phyloP scores from a whole-genome alignment of 2,113 vertebrate species.

The Strix aluco region DNA sequence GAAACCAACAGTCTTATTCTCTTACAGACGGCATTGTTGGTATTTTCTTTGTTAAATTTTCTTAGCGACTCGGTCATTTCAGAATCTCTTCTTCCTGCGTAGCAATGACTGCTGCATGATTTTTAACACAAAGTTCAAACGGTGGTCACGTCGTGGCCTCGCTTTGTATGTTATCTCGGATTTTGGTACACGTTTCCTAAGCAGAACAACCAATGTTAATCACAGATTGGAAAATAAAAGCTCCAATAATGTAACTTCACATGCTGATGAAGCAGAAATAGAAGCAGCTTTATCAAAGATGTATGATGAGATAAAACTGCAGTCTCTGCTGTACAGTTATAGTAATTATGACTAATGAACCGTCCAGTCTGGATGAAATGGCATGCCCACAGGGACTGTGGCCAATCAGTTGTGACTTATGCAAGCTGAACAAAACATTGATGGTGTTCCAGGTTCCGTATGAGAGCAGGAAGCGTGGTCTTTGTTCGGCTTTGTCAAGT shows the following conservation, averaged over 20 bases:
- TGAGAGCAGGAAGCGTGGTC: slow-evolving; percentile 51
- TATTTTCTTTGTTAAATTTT: slow-evolving; percentile 63
- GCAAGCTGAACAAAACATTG: slow-evolving; percentile 80
- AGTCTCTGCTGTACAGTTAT: slow-evolving; percentile 85
- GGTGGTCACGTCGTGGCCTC: slow-evolving; percentile 60
- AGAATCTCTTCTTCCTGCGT: background rate
- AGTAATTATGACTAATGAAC: slow-evolving; percentile 95
- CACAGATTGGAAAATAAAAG: slow-evolving; percentile 78
- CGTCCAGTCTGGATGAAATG: slow-evolving; percentile 92
- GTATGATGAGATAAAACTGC: slow-evolving; percentile 82
- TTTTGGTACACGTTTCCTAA: slow-evolving; percentile 59
- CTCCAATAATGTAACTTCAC: slow-evolving; percentile 78
- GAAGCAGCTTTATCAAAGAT: slow-evolving; percentile 81
- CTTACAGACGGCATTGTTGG: background rate
- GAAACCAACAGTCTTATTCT: background rate
- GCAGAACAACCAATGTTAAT: slow-evolving; percentile 73
- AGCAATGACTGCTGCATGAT: slow-evolving; percentile 2
- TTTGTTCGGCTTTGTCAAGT: slow-evolving; percentile 59
- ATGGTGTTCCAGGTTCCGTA: slow-evolving; percentile 69
- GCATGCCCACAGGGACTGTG: slow-evolving; percentile 84
- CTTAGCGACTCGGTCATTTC: background rate
- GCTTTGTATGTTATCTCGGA: background rate
- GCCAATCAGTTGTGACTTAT: slow-evolving; percentile 85
- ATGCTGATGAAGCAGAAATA: slow-evolving; percentile 84
- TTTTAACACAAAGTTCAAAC: slow-evolving; percentile 68